phyloP scores from a whole-genome alignment of 2,888 invertebrate genomes.

The Pyralis farinalis region DNA sequence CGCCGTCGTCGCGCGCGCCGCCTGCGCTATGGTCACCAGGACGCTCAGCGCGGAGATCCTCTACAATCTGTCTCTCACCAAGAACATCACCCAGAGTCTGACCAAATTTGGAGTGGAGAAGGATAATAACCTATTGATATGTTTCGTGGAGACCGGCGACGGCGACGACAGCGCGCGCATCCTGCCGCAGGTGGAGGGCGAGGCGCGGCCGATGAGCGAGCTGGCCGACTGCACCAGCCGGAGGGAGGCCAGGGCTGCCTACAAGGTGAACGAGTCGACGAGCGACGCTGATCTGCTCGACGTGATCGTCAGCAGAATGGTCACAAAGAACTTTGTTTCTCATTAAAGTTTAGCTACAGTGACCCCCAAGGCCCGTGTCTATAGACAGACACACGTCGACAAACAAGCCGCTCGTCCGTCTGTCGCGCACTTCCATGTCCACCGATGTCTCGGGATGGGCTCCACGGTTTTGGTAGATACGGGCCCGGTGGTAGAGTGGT shows the following conservation, averaged over 20 bases:
- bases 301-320: constrained; percentile 84
- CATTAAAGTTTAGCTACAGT: constrained; percentile 40
- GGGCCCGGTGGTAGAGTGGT: too few species aligned
- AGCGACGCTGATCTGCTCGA: constrained; percentile 65
- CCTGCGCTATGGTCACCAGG: constrained; percentile 78
- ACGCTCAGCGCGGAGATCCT: constrained; percentile 84
- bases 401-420: too few species aligned
- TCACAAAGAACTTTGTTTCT: constrained; percentile 82
- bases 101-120: constrained; percentile 82
- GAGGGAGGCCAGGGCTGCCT: constrained; percentile 76
- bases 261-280: constrained; percentile 81
- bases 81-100: constrained; percentile 86
- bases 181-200: constrained; percentile 76
- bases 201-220: constrained; percentile 64
- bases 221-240: constrained; percentile 69
- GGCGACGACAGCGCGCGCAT: constrained; percentile 46
- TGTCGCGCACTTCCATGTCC: too few species aligned
- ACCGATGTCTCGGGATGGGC: too few species aligned
- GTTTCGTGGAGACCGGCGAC: constrained; percentile 43
- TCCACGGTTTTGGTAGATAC: too few species aligned
- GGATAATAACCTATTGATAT: constrained; percentile 45
- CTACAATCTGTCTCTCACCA: constrained; percentile 84
- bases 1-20: constrained; percentile 76
- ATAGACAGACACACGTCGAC: too few species aligned
- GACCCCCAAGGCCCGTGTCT: too few species aligned